Evolutionary conservation across 2,888 invertebrate species (phyloP).

Genomic region (Rhaphigaster nebulosa): DNA sequence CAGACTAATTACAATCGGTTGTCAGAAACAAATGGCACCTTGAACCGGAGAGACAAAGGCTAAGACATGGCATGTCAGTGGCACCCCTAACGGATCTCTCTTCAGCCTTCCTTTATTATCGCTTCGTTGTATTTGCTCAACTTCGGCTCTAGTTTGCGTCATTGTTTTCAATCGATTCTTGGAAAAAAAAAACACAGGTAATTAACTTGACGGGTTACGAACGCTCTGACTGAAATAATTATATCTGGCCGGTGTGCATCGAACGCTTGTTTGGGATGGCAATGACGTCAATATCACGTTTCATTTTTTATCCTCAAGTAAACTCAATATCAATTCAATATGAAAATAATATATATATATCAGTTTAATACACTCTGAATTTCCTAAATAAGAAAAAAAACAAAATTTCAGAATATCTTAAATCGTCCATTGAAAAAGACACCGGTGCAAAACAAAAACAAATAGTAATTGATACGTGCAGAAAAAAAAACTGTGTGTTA

Average conservation of each 20-base stretch:
- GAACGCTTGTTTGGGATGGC: background rate
- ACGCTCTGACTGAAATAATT: background rate
- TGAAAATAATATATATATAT: background rate
- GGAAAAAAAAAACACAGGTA: background rate
- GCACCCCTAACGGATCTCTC: background rate
- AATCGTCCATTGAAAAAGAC: too few relatives aligned
- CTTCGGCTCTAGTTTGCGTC: background rate
- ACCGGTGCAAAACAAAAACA: too few relatives aligned
- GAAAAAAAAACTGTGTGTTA: too few relatives aligned
- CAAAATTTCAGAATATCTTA: too few relatives aligned
- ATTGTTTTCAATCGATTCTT: background rate
- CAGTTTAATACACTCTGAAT: too few relatives aligned
- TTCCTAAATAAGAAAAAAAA: too few relatives aligned
- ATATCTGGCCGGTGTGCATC: background rate
- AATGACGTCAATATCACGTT: background rate
- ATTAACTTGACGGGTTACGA: background rate
- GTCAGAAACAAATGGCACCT: constrained; percentile 26
- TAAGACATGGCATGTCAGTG: background rate
- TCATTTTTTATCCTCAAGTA: background rate
- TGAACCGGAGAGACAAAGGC: background rate
- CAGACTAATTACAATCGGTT: background rate
- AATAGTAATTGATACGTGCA: too few relatives aligned
- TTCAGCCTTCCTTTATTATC: background rate
- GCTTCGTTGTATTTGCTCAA: constrained; percentile 16
- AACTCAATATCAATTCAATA: background rate